A percentile compares a stretch with the other conserved stretches of the same genome.
Conservation (phyloP, 2,113 vertebrate species). For the Lampris incognitus region DNA sequence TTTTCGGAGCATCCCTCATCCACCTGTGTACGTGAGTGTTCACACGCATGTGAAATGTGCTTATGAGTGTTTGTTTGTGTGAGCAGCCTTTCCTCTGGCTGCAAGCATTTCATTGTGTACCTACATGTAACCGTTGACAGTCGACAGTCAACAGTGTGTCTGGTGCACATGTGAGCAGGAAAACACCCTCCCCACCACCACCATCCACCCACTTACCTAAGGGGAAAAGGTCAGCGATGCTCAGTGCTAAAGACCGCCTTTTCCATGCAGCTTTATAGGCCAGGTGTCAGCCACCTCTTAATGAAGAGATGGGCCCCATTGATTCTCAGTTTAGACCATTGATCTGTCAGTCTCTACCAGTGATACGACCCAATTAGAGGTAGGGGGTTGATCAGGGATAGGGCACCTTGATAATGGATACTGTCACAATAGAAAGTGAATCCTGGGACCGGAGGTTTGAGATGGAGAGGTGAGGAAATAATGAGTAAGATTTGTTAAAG, state of each 20-base stretch:
- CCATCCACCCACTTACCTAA: slow-evolving; percentile 13
- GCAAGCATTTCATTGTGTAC: background rate
- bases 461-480: slow-evolving; percentile 7
- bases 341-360: slow-evolving; percentile 57
- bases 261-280: slow-evolving; percentile 8
- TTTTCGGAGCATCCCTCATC: background rate
- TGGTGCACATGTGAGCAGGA: background rate
- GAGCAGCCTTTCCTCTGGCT: background rate
- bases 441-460: slow-evolving; percentile 8
- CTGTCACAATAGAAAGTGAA: slow-evolving; percentile 28
- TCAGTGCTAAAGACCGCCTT: slow-evolving; percentile 23
- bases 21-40: background rate
- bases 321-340: slow-evolving; percentile 69
- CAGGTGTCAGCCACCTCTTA: slow-evolving; percentile 49
- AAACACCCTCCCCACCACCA: slow-evolving; percentile 28
- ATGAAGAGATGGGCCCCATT: slow-evolving; percentile 58
- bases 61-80: background rate
- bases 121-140: background rate
- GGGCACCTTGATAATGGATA: slow-evolving; percentile 45
- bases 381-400: slow-evolving; percentile 48
- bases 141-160: background rate
- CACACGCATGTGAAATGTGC: no score
- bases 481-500: slow-evolving; percentile 9
- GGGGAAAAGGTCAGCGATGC: slow-evolving; percentile 36
- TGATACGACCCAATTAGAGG: background rate